These are phyloP conservation scores for Pygocentrus nattereri DNA, from an alignment of 2,797 vertebrate genomes.

Conservation along the genomic window DNA sequence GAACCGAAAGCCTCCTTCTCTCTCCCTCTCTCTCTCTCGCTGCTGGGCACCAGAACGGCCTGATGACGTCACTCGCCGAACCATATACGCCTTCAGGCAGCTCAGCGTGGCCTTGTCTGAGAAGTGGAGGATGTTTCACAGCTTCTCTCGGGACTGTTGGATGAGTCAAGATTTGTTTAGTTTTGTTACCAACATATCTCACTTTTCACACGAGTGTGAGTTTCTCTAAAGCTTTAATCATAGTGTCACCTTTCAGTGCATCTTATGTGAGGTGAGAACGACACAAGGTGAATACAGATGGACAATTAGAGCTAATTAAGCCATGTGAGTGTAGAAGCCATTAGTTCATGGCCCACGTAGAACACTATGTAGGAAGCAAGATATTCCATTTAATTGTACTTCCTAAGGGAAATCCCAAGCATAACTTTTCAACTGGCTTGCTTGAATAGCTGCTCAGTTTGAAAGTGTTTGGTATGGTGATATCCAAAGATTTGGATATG, in stretches of 20 bases:
- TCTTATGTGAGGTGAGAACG: no score
- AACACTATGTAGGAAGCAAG: no score
- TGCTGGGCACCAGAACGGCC: conserved; percentile 18
- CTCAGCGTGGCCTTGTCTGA: not conserved
- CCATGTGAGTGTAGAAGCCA: not conserved
- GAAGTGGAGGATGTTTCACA: not conserved
- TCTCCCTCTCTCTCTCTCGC: not conserved
- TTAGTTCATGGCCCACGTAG: no score
- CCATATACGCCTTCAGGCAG: conserved; percentile 10
- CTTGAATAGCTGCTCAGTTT: no score
- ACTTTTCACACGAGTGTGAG: not conserved
- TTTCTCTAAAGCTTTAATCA: not conserved
- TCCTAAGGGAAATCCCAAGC: not conserved
- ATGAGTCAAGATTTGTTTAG: no score
- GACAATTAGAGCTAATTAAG: not conserved
- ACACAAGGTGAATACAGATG: no score
- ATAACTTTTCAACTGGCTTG: not conserved
- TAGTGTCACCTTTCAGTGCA: no score
- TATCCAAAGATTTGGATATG: no score
- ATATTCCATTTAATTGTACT: no score
- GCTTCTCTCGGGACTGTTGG: no score
- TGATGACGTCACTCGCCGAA: conserved; percentile 43
- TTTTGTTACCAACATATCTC: not conserved
- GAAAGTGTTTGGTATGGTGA: no score
- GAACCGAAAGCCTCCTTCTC: not conserved